A percentile compares a stretch with the other conserved stretches of the same genome.
Evolutionary conservation across 2,888 invertebrate species (phyloP).

Genomic region (Papilio gigon): DNA sequence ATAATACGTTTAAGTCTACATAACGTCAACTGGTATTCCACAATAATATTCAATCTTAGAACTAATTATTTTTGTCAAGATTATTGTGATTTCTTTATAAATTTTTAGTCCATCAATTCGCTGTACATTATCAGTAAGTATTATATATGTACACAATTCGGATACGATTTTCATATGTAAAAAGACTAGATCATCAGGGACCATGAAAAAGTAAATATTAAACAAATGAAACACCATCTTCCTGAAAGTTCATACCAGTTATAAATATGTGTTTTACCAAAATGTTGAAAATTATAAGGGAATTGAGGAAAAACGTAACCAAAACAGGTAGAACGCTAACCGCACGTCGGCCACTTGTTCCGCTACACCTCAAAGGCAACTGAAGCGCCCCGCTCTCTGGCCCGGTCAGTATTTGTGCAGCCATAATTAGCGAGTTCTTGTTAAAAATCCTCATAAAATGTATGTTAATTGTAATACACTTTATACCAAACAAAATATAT

Average conservation of each 20-base stretch:
- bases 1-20: no score
- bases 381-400: constrained; percentile 35
- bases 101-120: no score
- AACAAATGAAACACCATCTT: no score
- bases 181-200: no score
- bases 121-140: no score
- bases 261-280: background rate
- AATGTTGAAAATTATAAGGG: constrained; percentile 26
- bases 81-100: no score
- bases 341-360: constrained; percentile 33
- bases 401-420: constrained; percentile 38
- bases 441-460: constrained; percentile 23
- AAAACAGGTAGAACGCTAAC: constrained; percentile 29
- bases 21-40: no score
- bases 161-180: no score
- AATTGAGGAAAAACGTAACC: constrained; percentile 26
- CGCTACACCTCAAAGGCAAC: constrained; percentile 40
- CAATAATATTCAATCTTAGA: no score
- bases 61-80: no score
- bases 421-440: constrained; percentile 34
- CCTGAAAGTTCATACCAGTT: background rate
- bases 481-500: background rate
- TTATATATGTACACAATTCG: no score
- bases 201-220: no score
- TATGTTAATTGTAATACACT: constrained; percentile 18